These are phyloP conservation scores for Aradophagus sp. DNA, from an alignment of 1,140 invertebrate genomes.

Conservation along the genomic window DNA sequence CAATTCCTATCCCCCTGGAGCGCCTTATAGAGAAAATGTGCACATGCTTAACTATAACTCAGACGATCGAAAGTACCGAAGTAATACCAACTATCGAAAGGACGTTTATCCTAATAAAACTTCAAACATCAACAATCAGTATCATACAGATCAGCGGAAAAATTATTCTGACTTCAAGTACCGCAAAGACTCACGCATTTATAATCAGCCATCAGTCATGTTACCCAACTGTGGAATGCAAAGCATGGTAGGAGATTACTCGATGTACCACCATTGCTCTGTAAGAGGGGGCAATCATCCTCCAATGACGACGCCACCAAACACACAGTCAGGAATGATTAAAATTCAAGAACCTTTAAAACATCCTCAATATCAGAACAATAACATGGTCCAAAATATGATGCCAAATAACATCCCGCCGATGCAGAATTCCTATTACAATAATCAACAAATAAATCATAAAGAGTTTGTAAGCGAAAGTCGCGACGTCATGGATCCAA, in stretches of 20 bases:
- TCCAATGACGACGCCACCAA: slow-evolving; percentile 37
- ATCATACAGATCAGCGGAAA: slow-evolving; percentile 61
- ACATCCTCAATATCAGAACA: slow-evolving; percentile 65
- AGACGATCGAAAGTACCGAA: slow-evolving; percentile 61
- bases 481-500: slow-evolving; percentile 54
- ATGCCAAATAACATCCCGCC: slow-evolving; percentile 51
- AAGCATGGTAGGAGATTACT: slow-evolving; percentile 63
- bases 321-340: slow-evolving; percentile 57
- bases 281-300: slow-evolving; percentile 58
- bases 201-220: slow-evolving; percentile 58
- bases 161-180: slow-evolving; percentile 67
- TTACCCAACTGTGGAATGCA: slow-evolving; percentile 66
- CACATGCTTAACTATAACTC: slow-evolving; percentile 50
- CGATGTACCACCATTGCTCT: slow-evolving; percentile 66
- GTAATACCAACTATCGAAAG: slow-evolving; percentile 64
- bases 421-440: slow-evolving; percentile 66
- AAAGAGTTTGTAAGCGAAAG: slow-evolving; percentile 60
- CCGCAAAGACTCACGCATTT: slow-evolving; percentile 65
- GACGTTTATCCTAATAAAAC: slow-evolving; percentile 63
- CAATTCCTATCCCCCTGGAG: slow-evolving; percentile 61
- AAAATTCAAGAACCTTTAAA: slow-evolving; percentile 68
- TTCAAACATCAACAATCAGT: slow-evolving; percentile 36
- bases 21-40: slow-evolving; percentile 65
- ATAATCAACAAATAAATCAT: slow-evolving; percentile 41
- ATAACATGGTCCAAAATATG: slow-evolving; percentile 58